phyloP scores from a whole-genome alignment of 2,797 vertebrate genomes.

The Arnoldichthys spilopterus region DNA sequence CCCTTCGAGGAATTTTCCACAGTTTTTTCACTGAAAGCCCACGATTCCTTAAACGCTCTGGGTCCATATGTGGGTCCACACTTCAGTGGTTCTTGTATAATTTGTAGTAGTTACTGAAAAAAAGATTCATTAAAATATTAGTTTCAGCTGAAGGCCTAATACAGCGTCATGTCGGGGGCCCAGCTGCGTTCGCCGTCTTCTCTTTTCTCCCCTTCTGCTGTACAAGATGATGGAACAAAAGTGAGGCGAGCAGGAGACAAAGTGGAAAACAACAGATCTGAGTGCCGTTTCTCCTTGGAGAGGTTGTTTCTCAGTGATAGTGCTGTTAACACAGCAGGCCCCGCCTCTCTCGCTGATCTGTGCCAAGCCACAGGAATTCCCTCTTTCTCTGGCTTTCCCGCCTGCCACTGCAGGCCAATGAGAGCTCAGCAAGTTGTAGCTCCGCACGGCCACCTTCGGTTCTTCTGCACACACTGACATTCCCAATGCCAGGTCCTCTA shows the following conservation, averaged over 20 bases:
- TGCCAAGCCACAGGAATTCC: slow-evolving; percentile 83
- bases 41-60: background rate
- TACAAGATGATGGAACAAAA: slow-evolving; percentile 47
- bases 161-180: background rate
- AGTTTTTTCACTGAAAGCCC: background rate
- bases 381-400: slow-evolving; percentile 69
- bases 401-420: slow-evolving; percentile 72
- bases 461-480: background rate
- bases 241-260: slow-evolving; percentile 57
- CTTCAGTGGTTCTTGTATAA: background rate
- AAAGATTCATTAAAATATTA: background rate
- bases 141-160: background rate
- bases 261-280: slow-evolving; percentile 64
- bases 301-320: slow-evolving; percentile 73
- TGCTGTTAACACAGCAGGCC: slow-evolving; percentile 75
- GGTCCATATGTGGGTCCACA: background rate
- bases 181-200: background rate
- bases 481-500: background rate
- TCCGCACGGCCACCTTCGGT: background rate
- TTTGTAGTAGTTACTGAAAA: background rate
- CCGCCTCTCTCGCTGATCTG: slow-evolving; percentile 69
- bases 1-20: background rate
- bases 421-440: slow-evolving; percentile 14
- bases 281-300: slow-evolving; percentile 61
- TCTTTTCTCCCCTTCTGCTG: slow-evolving; percentile 38